Evolutionary conservation across 2,113 vertebrate species (phyloP).

Genomic region (Neogale vison): DNA sequence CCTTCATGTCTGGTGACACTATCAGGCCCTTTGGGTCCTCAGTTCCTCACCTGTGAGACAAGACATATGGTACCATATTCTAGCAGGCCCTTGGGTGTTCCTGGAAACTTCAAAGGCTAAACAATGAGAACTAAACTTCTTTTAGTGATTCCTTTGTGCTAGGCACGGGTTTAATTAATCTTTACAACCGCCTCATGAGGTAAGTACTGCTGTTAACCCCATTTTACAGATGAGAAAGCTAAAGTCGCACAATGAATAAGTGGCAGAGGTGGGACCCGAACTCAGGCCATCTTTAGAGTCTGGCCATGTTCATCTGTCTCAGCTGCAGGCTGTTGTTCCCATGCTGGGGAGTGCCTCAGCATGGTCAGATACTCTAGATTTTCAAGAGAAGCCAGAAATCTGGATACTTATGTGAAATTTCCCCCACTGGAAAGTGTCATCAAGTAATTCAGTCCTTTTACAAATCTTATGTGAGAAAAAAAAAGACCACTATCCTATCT

Average conservation of each 20-base stretch:
- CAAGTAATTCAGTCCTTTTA: background rate
- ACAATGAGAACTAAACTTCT: background rate
- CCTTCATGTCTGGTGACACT: accelerated
- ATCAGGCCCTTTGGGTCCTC: background rate
- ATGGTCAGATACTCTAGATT: background rate
- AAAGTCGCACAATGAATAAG: no score
- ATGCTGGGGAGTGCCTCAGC: background rate
- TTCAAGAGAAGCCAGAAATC: background rate
- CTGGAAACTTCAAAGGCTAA: background rate
- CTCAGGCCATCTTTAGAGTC: background rate
- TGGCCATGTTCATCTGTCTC: background rate
- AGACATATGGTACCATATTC: no score
- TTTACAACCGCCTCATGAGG: background rate
- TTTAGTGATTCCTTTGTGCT: background rate
- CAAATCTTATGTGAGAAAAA: background rate
- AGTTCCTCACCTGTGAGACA: background rate
- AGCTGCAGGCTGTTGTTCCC: background rate
- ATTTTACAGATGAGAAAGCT: background rate
- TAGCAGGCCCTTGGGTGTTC: background rate
- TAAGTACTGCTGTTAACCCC: background rate
- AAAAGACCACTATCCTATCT: background rate
- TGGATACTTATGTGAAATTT: conserved; percentile 7
- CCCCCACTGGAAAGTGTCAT: background rate
- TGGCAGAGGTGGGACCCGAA: background rate
- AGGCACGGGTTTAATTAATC: background rate